Evolutionary conservation across 2,113 vertebrate species (phyloP).

Genomic region (Ceratotherium simum): DNA sequence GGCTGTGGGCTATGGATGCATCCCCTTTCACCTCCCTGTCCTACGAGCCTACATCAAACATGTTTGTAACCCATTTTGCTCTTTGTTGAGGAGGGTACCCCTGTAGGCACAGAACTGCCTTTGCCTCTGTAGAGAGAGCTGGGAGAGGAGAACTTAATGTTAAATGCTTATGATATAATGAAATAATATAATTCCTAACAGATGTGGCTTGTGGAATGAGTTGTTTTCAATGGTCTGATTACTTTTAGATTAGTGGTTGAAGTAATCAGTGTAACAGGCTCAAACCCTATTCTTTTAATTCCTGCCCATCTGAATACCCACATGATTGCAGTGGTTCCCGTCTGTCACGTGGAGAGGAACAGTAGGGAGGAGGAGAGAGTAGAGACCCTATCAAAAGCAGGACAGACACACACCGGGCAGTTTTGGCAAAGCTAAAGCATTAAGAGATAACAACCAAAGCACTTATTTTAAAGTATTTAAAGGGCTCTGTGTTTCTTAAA

Average conservation of each 20-base stretch:
- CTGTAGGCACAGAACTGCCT: neutral
- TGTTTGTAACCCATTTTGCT: neutral
- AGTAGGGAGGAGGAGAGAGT: neutral
- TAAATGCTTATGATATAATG: neutral
- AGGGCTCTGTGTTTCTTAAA: constrained; percentile 36
- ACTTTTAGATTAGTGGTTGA: neutral
- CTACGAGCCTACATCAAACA: neutral
- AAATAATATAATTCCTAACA: neutral
- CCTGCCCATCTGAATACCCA: neutral
- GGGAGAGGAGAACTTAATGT: too few species aligned
- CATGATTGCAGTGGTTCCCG: neutral
- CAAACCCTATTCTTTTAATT: neutral
- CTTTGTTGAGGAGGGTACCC: neutral
- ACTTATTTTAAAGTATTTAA: neutral
- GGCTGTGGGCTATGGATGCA: neutral
- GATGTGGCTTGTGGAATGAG: neutral
- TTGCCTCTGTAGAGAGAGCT: neutral
- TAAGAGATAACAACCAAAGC: neutral
- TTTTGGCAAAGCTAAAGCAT: neutral
- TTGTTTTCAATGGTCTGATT: neutral
- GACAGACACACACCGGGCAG: neutral
- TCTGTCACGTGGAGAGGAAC: too few species aligned
- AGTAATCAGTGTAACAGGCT: neutral
- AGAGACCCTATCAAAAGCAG: neutral
- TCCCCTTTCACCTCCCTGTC: neutral